phyloP scores from a whole-genome alignment of 2,888 invertebrate genomes.

The Herminia tarsipennalis region DNA sequence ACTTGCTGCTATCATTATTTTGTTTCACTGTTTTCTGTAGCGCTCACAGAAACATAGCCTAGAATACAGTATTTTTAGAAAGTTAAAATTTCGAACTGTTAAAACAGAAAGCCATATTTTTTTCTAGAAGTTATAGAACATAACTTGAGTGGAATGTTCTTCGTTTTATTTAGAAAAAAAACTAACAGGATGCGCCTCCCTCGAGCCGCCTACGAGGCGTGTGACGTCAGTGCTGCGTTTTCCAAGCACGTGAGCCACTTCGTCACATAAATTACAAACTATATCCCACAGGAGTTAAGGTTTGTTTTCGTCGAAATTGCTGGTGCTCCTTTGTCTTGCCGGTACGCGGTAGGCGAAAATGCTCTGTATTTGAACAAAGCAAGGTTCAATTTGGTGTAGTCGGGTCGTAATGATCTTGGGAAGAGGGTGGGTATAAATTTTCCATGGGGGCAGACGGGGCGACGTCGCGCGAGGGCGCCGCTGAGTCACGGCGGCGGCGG shows the following conservation, averaged over 20 bases:
- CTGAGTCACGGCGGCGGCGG: conserved; percentile 78
- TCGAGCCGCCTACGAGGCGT: conserved; percentile 51
- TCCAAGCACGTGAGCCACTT: conserved; percentile 76
- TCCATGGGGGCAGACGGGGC: conserved; percentile 84
- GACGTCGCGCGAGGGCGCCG: conserved; percentile 84
- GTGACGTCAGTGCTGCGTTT: conserved; percentile 78
- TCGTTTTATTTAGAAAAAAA: conserved; percentile 6
- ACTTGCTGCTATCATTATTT: conserved; percentile 9
- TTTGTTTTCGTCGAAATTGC: conserved; percentile 81
- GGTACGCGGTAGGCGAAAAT: conserved; percentile 47
- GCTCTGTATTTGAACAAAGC: conserved; percentile 54
- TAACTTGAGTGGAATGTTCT: conserved; percentile 8
- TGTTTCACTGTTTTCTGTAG: neutral
- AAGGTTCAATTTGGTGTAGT: conserved; percentile 60
- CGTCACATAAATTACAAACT: conserved; percentile 80
- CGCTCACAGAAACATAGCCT: neutral
- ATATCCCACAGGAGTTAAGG: conserved; percentile 82
- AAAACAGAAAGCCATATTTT: neutral
- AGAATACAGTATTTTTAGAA: neutral
- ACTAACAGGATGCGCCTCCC: conserved; percentile 35
- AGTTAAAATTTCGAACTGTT: neutral
- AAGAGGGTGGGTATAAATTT: conserved; percentile 85
- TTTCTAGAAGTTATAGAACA: neutral
- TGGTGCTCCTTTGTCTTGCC: conserved; percentile 79
- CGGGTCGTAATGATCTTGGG: conserved; percentile 74